Conservation (phyloP, 2,888 invertebrate genomes). For the Chloroclystis v-ata region DNA sequence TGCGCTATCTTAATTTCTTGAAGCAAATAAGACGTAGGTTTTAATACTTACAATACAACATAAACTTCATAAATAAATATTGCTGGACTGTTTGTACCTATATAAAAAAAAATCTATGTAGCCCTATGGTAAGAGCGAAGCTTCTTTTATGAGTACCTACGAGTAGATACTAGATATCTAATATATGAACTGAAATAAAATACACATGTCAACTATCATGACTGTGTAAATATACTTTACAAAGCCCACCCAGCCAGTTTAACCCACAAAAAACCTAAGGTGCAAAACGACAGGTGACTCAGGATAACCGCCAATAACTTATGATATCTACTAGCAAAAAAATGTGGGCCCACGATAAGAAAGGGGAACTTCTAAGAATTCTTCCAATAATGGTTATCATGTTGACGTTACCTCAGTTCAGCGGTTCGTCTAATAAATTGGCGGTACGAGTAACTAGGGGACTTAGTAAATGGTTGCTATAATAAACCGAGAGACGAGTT, state of each 20-base stretch:
- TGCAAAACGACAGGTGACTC: constrained; percentile 47
- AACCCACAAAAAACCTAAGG: constrained; percentile 33
- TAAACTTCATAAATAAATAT: no score
- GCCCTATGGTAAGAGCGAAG: no score
- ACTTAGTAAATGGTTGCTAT: constrained; percentile 4
- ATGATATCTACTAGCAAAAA: constrained; percentile 26
- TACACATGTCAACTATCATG: neutral
- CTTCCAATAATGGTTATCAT: constrained; percentile 26
- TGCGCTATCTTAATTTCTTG: no score
- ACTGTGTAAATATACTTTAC: neutral
- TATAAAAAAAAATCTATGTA: no score
- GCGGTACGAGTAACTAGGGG: constrained; percentile 35
- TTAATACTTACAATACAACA: no score
- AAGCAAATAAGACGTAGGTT: no score
- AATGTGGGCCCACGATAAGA: constrained; percentile 18
- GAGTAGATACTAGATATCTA: no score
- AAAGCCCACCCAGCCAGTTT: constrained; percentile 55
- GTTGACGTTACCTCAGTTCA: constrained; percentile 31
- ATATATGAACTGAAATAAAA: no score
- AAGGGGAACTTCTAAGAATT: constrained; percentile 23
- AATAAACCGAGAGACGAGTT: constrained; percentile 31
- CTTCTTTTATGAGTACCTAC: no score
- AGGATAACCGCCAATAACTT: constrained; percentile 36
- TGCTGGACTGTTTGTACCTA: no score
- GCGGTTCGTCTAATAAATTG: constrained; percentile 45